These are phyloP conservation scores for Drosophila barbarae DNA, from an alignment of 2,888 invertebrate species.

Conservation along the genomic window DNA sequence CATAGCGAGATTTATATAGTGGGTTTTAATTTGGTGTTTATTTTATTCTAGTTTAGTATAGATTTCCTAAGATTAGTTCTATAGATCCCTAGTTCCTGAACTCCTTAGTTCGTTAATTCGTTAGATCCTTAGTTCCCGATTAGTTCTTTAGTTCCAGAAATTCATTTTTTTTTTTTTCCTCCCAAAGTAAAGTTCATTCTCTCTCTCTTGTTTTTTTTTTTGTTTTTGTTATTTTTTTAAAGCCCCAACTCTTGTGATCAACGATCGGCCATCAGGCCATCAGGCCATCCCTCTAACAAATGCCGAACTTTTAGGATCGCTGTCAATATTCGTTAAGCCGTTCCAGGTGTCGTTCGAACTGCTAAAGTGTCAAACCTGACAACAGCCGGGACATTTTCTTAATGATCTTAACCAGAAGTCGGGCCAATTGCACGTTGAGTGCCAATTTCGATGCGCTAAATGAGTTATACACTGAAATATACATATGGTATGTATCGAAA, in stretches of 20 bases:
- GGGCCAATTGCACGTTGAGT: slow-evolving; percentile 25
- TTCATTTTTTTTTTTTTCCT: too few species aligned
- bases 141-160: not conserved
- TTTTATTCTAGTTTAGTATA: too few species aligned
- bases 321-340: slow-evolving; percentile 76
- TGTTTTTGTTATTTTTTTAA: too few species aligned
- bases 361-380: slow-evolving; percentile 76
- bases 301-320: slow-evolving; percentile 68
- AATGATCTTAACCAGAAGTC: slow-evolving; percentile 60
- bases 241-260: not conserved
- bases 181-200: too few species aligned
- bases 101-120: not conserved
- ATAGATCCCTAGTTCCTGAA: not conserved
- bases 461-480: slow-evolving; percentile 21
- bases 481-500: too few species aligned
- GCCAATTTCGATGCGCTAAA: slow-evolving; percentile 29
- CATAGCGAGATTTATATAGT: not conserved
- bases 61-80: not conserved
- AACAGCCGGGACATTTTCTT: slow-evolving; percentile 72
- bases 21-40: too few species aligned
- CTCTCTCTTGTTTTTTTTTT: too few species aligned
- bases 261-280: slow-evolving; percentile 16
- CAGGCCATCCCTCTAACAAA: slow-evolving; percentile 45
- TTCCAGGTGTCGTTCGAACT: slow-evolving; percentile 68
- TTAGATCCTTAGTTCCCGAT: not conserved